A percentile compares a stretch with the other conserved stretches of the same genome.
Evolutionary conservation across 2,113 vertebrate species (phyloP).

Genomic region (Hypomesus transpacificus): DNA sequence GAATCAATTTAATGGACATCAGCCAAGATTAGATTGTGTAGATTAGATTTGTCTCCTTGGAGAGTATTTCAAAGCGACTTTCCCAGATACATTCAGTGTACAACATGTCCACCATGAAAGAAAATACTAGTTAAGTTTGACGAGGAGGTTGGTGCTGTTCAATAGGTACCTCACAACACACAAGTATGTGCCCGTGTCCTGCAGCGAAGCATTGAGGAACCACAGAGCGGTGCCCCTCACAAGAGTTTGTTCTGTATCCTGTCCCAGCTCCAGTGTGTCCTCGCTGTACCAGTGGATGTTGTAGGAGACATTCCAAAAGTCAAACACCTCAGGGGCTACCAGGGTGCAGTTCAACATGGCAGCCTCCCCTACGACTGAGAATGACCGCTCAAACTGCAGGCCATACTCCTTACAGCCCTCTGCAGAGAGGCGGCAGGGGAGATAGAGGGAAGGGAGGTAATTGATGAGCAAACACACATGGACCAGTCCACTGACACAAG

Average conservation of each 20-base stretch:
- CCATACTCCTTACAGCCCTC: slow-evolving; percentile 54
- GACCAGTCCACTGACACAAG: no score
- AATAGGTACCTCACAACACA: slow-evolving; percentile 70
- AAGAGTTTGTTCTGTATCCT: slow-evolving; percentile 60
- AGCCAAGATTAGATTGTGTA: no score
- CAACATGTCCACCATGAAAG: no score
- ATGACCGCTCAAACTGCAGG: slow-evolving; percentile 45
- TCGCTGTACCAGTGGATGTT: slow-evolving; percentile 76
- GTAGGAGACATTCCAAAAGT: slow-evolving; percentile 40
- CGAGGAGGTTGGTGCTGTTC: no score
- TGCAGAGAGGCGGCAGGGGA: slow-evolving; percentile 28
- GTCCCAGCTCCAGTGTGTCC: slow-evolving; percentile 18
- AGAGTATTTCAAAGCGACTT: no score
- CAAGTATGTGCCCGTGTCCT: slow-evolving; percentile 77
- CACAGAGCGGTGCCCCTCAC: slow-evolving; percentile 70
- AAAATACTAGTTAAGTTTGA: no score
- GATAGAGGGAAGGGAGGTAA: no score
- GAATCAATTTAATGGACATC: no score
- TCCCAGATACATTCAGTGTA: no score
- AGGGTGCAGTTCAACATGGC: slow-evolving; percentile 60
- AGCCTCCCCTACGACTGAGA: slow-evolving; percentile 60
- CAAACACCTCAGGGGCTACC: slow-evolving; percentile 32
- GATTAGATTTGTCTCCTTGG: no score
- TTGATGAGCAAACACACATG: no score
- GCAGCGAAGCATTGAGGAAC: slow-evolving; percentile 71